A percentile compares a stretch with the other conserved stretches of the same genome.
phyloP scores from a whole-genome alignment of 2,113 vertebrate genomes.

The Cryptotis parvus region DNA sequence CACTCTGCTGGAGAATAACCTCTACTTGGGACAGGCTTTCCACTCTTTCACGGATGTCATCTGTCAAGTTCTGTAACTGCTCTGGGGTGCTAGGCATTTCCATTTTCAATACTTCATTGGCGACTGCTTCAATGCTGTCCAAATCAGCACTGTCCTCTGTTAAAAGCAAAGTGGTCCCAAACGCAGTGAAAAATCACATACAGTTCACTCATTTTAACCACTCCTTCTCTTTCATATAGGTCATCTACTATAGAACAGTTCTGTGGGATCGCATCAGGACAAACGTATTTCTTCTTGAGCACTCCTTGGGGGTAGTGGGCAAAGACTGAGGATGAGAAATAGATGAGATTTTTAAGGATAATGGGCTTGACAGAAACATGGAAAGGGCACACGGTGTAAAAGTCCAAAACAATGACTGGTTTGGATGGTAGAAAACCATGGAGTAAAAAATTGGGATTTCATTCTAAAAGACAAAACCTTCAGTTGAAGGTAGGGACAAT shows the following conservation, averaged over 20 bases:
- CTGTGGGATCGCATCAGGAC: neutral
- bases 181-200: neutral
- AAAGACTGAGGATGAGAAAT: neutral
- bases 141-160: slow-evolving; percentile 96
- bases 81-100: slow-evolving; percentile 96
- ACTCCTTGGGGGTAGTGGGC: too few relatives aligned
- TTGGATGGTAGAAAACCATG: neutral
- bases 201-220: neutral
- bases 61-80: slow-evolving; percentile 94
- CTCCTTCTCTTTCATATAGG: neutral
- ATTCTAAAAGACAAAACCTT: slow-evolving; percentile 17
- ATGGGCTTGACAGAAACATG: neutral
- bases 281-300: neutral
- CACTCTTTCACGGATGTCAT: slow-evolving; percentile 94
- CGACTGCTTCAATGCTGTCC: slow-evolving; percentile 96
- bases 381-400: neutral
- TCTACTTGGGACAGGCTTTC: slow-evolving; percentile 95
- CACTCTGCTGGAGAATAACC: slow-evolving; percentile 93
- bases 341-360: slow-evolving; percentile 5
- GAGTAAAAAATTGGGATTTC: neutral
- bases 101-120: slow-evolving; percentile 96
- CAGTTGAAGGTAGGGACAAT: neutral
- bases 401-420: neutral
- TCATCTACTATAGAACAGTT: neutral
- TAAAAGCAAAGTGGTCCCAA: slow-evolving; percentile 7